Evolutionary conservation across 2,113 vertebrate genomes (phyloP).

Genomic region (Podarcis muralis): DNA sequence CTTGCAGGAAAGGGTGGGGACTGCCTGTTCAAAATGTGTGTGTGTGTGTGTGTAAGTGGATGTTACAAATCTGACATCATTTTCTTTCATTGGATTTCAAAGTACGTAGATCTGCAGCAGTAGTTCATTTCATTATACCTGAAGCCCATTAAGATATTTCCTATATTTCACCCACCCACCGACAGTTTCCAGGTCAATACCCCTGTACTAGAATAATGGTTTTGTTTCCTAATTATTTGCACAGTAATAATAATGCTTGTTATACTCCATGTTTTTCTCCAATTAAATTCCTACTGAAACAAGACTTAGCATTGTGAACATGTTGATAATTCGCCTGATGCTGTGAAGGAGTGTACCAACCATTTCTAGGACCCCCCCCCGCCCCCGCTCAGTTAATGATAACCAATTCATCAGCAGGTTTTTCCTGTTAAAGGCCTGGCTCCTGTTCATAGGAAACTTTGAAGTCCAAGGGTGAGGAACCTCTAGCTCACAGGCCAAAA

Average conservation of each 20-base stretch:
- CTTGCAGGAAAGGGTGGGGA: neutral
- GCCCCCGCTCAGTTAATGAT: neutral
- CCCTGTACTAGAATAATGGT: neutral
- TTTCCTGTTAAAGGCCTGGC: neutral
- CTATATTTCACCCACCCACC: neutral
- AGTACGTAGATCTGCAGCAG: neutral
- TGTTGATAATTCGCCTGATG: neutral
- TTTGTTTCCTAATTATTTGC: slow-evolving; percentile 40
- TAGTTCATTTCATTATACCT: neutral
- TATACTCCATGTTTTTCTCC: slow-evolving; percentile 8
- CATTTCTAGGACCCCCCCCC: neutral
- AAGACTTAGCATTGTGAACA: neutral
- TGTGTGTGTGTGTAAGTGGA: neutral
- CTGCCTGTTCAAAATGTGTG: neutral
- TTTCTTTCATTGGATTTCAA: neutral
- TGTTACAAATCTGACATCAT: neutral
- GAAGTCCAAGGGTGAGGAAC: neutral
- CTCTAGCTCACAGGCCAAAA: no score
- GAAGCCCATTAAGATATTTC: neutral
- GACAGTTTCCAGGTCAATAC: neutral
- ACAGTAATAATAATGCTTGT: slow-evolving; percentile 18
- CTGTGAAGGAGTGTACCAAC: neutral
- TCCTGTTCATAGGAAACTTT: neutral
- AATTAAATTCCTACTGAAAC: slow-evolving; percentile 52
- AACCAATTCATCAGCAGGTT: neutral